Evolutionary conservation across 2,797 vertebrate genomes (phyloP), one percentile per base, ranked within the genome.

Genomic region (Acomys russatus): DNA sequence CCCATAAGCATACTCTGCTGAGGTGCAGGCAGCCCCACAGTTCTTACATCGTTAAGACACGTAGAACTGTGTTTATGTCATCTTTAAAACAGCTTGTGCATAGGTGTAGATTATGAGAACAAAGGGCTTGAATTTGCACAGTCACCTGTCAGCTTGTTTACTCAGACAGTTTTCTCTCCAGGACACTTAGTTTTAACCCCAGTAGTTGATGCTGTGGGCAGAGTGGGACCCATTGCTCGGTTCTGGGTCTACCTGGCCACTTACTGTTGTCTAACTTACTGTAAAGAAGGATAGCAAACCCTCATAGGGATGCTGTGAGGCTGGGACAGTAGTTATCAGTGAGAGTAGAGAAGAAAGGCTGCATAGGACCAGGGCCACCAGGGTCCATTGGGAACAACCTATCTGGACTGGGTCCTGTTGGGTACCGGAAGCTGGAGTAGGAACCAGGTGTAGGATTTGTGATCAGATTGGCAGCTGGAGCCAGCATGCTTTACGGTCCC

Each of bases 301-400:
- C 44, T 28, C 14, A 0, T 49, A 63, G 63, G 11, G 9, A 54
- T 68, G 51, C 44, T 66, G 33, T n/a, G 17, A 73, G 12, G 0
- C 20, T 73, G 4, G 12, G 61, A 30, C 1, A 56, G 25, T 54
- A 1, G 68, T 22, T n/a, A 44, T 28, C 51, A 38, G 25, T 59
- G 59, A 74, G 25, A 25, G 10, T 4, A 3, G 18, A 8, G 30
- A 66, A 35, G 56, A 59, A 25, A 33, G 14, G 9, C 11, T 15
- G 30, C 15, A 74, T 28, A 23, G 77, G 89, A 80, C 28, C 22
- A 17, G 15, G 80, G 51, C 63, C 54, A 33, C 61, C 33, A 76
- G 4, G 56, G 12, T 64, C 70, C 28, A 44, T 20, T 0, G 0
- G 76, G 49, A 6, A 49, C 1, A 0, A 22, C 22, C 1, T 28